Base-by-base conservation (phyloP, 2,797 vertebrate species). In the Dermochelys coriacea region DNA sequence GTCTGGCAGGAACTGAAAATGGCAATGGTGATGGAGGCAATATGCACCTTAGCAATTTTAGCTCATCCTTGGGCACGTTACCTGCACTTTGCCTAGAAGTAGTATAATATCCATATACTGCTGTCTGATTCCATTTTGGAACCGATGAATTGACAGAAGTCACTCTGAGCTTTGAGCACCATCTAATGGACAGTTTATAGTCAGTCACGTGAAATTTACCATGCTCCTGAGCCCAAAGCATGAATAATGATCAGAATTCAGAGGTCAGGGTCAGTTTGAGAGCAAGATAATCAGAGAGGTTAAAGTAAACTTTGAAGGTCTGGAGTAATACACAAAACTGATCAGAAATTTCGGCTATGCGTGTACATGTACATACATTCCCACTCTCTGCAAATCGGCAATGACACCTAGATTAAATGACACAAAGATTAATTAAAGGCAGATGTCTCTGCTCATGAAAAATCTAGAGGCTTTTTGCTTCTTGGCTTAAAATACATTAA, bases 121-220 rank as follows among this genome's bases (percentile, higher is more conserved):
- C 0, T 8, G 41, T 94, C 37, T 61, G 49, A 75, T 75, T 75
- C 71, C 41, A 75, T 75, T 75, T 15, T 23, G 68, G 12, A 88
- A 75, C 19, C 47, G 11, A 7, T 11, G 10, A 77, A 49, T 47
- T 27, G 23, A 77, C 37, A n/a, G 21, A 51, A 49, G 57, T 10
- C 31, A 3, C 23, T 1, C 51, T 25, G 15, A 64, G 1, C 49
- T 89, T 79, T 78, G 78, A n/a, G 74, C 86, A 31, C 64, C 64
- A 45, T 16, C 41, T 16, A 68, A 29, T 25, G 45, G 45, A 37
- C 52, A 50, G n/a, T 6, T 47, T 0, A 0, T 55, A n/a, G n/a
- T 51, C 52, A 78, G 41, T 51, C 57, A 78, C 0, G 19, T 80
- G 18, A 41, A 1, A 1, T 31, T 85, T 78, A 49, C 90, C 45